Percentiles rank a stretch among this genome's conserved stretches.
phyloP scores from a whole-genome alignment of 2,888 invertebrate species.

The Folsomia candida region DNA sequence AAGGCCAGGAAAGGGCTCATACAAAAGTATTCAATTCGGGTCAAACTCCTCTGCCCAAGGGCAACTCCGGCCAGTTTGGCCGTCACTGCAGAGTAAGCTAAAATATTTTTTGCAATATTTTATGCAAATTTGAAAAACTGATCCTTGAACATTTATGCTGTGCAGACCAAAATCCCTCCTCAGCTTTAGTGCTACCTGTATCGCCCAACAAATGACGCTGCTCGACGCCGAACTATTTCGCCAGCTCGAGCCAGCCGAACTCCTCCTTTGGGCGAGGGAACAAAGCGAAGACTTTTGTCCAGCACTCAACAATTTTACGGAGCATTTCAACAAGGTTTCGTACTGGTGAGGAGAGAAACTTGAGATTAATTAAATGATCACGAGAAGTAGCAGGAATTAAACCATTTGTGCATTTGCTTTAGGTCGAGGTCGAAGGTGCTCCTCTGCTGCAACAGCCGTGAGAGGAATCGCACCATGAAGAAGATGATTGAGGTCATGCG shows the following conservation, averaged over 20 bases:
- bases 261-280: constrained; percentile 90
- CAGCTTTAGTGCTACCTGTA: constrained; percentile 89
- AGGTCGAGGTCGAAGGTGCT: constrained; percentile 88
- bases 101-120: not conserved
- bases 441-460: constrained; percentile 86
- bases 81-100: constrained; percentile 59
- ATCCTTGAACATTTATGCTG: not conserved
- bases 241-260: constrained; percentile 95
- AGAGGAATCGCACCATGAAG: constrained; percentile 88
- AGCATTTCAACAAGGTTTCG: constrained; percentile 99
- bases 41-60: constrained; percentile 58
- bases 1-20: constrained; percentile 84
- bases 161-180: constrained; percentile 65
- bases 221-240: constrained; percentile 92
- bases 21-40: constrained; percentile 70
- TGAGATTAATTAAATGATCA: no score
- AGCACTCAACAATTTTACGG: constrained; percentile 93
- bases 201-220: constrained; percentile 97
- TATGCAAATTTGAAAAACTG: not conserved
- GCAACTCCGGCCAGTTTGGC: constrained; percentile 58
- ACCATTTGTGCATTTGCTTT: constrained; percentile 1
- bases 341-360: constrained; percentile 71
- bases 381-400: not conserved
- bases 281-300: constrained; percentile 96
- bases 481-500: constrained; percentile 99